These are phyloP conservation scores for Rhea americana DNA, from an alignment of 2,113 vertebrate species.

Conservation along the genomic window DNA sequence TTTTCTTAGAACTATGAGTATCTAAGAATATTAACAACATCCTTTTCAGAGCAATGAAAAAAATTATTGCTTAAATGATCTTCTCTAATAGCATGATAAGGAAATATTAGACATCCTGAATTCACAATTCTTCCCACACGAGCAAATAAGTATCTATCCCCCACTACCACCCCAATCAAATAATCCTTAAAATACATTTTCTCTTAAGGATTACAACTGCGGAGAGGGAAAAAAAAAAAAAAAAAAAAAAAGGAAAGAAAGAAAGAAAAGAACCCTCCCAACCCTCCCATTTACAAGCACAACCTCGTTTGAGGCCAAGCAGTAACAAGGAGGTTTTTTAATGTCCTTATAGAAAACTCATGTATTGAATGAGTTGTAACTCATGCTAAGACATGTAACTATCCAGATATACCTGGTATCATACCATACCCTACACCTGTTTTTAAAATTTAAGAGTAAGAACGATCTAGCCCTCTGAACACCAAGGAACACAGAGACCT, in stretches of 20 bases:
- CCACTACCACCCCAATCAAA: not conserved
- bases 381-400: not conserved
- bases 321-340: not conserved
- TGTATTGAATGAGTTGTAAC: not conserved
- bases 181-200: not conserved
- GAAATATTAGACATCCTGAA: not conserved
- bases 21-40: not conserved
- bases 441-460: not conserved
- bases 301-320: not conserved
- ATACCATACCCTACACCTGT: not conserved
- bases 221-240: not conserved
- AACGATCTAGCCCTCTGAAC: not conserved
- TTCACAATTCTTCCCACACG: not conserved
- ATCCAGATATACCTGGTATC: not conserved
- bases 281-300: not conserved
- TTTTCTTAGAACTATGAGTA: not conserved
- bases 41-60: not conserved
- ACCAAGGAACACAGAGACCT: not conserved
- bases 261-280: not conserved
- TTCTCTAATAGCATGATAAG: not conserved
- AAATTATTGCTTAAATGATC: not conserved
- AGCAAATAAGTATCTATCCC: not conserved
- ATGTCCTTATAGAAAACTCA: not conserved
- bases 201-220: not conserved
- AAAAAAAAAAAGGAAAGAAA: not conserved